A percentile compares a stretch with the other conserved stretches of the same genome.
Conservation (phyloP, 2,797 vertebrate genomes). For the Acridotheres tristis region DNA sequence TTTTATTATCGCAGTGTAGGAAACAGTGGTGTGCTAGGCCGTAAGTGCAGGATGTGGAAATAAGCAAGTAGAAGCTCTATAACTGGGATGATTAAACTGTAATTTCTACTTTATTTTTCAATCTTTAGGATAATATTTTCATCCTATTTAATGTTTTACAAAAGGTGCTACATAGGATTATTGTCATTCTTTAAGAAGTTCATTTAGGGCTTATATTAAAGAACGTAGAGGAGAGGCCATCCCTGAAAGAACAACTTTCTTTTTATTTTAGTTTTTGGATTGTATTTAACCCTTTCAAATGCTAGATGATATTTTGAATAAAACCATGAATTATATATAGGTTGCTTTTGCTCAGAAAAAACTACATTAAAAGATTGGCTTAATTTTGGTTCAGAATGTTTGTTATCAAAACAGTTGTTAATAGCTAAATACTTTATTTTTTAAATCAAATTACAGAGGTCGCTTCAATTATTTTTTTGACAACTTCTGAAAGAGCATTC, state of each 20-base stretch:
- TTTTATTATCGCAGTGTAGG: not conserved
- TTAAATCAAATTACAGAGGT: not conserved
- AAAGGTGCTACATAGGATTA: slow-evolving; percentile 6
- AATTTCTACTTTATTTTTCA: slow-evolving; percentile 42
- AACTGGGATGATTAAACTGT: slow-evolving; percentile 30
- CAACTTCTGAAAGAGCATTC: not conserved
- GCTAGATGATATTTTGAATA: not conserved
- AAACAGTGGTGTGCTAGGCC: not conserved
- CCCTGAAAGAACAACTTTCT: not conserved
- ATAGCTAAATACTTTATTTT: not conserved
- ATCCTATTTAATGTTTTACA: slow-evolving; percentile 26
- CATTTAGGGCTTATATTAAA: slow-evolving; percentile 8
- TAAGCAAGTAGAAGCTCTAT: slow-evolving; percentile 16
- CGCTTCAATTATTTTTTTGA: not conserved
- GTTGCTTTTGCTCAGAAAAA: not conserved
- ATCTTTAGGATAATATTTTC: slow-evolving; percentile 31
- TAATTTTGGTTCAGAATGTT: not conserved
- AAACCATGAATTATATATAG: not conserved
- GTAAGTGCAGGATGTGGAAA: not conserved
- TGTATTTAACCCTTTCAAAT: slow-evolving; percentile 1
- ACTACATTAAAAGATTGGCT: not conserved
- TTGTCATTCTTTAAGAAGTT: slow-evolving; percentile 27
- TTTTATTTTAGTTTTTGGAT: slow-evolving; percentile 12
- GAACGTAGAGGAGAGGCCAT: not conserved
- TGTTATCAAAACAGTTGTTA: not conserved